phyloP scores from a whole-genome alignment of 1,140 invertebrate species.

The Cotesia chilonis region DNA sequence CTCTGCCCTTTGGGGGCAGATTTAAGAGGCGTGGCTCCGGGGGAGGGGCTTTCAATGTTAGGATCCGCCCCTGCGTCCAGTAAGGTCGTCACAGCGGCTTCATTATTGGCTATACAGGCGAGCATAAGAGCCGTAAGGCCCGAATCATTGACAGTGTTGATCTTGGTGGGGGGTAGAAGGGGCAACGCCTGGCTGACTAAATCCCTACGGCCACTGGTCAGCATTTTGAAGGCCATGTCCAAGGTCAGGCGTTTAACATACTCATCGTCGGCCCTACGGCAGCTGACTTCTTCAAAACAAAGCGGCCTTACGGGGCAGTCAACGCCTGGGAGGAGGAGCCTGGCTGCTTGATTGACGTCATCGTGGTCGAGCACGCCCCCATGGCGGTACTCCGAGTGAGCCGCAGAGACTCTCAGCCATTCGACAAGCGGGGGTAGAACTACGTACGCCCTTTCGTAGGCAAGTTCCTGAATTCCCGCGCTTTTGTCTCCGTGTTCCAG shows the following conservation, averaged over 20 bases:
- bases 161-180: conserved; percentile 76
- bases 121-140: conserved; percentile 86
- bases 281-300: conserved; percentile 65
- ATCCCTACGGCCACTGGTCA: conserved; percentile 79
- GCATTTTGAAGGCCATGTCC: conserved; percentile 82
- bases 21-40: conserved; percentile 43
- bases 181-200: conserved; percentile 80
- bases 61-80: conserved; percentile 82
- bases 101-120: conserved; percentile 81
- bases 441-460: conserved; percentile 86
- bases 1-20: conserved; percentile 38
- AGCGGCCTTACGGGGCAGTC: conserved; percentile 85
- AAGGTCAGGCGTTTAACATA: conserved; percentile 73
- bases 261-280: conserved; percentile 66
- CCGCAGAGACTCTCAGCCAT: conserved; percentile 83
- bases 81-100: conserved; percentile 75
- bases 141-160: conserved; percentile 80
- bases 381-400: conserved; percentile 84
- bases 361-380: conserved; percentile 82
- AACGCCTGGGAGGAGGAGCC: conserved; percentile 84
- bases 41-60: conserved; percentile 74
- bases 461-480: conserved; percentile 76
- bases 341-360: conserved; percentile 87
- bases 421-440: conserved; percentile 87
- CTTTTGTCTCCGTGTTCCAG: conserved; percentile 71